phyloP scores from a whole-genome alignment of 2,113 vertebrate species.

The Glaucomys volans region DNA sequence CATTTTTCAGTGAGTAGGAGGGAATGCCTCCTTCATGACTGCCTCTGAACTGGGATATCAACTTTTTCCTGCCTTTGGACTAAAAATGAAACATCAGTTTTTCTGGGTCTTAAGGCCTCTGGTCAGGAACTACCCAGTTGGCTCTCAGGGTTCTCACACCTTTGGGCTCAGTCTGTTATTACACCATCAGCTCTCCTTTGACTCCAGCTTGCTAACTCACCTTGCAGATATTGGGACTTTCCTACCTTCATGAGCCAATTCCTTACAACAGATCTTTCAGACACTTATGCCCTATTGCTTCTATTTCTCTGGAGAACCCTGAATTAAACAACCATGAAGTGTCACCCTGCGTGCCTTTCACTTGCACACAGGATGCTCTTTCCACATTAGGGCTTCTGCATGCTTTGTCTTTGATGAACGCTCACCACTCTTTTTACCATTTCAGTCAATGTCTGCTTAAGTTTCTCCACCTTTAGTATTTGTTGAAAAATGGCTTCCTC shows the following conservation, averaged over 20 bases:
- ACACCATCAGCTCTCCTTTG: not conserved
- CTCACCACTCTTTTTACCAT: not conserved
- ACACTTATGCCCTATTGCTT: not conserved
- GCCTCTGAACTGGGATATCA: not conserved
- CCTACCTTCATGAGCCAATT: not conserved
- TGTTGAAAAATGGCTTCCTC: not conserved
- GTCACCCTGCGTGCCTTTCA: not conserved
- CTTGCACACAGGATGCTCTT: not conserved
- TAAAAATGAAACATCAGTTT: not conserved
- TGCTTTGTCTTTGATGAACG: not conserved
- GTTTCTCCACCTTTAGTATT: not conserved
- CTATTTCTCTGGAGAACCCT: not conserved
- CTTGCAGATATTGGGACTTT: not conserved
- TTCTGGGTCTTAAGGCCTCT: not conserved
- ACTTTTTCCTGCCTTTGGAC: not conserved
- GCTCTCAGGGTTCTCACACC: not conserved
- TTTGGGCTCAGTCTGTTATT: not conserved
- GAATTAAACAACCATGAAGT: not conserved
- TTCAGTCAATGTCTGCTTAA: not conserved
- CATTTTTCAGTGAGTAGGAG: not conserved
- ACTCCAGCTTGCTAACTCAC: not conserved
- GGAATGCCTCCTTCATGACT: not conserved
- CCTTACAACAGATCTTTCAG: not conserved
- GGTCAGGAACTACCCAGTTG: not conserved
- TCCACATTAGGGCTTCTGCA: not conserved